Evolutionary conservation across 2,888 invertebrate genomes (phyloP).

Genomic region (Minunthozetes semirufus): DNA sequence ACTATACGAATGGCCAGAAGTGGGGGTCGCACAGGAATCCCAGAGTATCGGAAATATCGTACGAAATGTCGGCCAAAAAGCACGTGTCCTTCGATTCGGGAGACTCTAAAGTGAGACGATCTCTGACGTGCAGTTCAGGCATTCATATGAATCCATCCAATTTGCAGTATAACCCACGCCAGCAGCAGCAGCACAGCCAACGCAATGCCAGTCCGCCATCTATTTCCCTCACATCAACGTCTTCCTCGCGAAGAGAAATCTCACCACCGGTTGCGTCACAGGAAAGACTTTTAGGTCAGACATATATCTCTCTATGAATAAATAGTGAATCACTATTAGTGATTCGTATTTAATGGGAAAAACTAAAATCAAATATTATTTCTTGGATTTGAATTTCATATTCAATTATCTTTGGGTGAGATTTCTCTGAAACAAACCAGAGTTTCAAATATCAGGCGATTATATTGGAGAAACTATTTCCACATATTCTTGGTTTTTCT

Average conservation of each 20-base stretch:
- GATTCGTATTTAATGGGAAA: neutral
- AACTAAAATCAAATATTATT: neutral
- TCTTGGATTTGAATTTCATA: neutral
- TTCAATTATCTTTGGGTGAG: no score
- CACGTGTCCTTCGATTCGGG: conserved; percentile 21
- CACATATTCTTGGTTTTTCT: no score
- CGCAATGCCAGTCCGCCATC: conserved; percentile 24
- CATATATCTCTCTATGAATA: neutral
- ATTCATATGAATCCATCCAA: neutral
- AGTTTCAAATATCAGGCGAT: no score
- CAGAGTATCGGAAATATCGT: neutral
- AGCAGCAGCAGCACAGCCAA: neutral
- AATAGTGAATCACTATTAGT: neutral
- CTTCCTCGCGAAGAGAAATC: conserved; percentile 20
- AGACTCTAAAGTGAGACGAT: conserved; percentile 12
- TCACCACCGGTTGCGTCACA: conserved; percentile 32
- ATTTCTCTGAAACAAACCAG: no score
- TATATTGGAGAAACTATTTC: no score
- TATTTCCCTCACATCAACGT: conserved; percentile 23
- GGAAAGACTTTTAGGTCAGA: conserved; percentile 25
- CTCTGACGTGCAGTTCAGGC: conserved; percentile 2
- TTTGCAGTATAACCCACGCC: neutral
- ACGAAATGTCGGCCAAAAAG: conserved; percentile 6
- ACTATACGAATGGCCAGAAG: neutral
- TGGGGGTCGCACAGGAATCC: neutral